Evolutionary conservation across 2,113 vertebrate species (phyloP).

Genomic region (Thamnophis sirtalis): DNA sequence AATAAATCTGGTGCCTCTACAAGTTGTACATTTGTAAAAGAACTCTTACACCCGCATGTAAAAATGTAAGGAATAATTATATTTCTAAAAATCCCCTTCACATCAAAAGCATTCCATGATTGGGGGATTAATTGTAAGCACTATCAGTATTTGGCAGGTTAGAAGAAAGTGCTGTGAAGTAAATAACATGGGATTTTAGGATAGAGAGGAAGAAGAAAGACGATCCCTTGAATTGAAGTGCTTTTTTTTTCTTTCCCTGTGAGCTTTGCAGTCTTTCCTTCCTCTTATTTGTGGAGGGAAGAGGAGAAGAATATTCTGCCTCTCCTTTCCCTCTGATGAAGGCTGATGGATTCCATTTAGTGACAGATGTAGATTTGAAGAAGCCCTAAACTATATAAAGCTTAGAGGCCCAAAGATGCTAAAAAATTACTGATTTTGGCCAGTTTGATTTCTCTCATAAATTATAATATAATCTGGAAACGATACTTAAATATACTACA

Average conservation of each 20-base stretch:
- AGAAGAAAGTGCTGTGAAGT: conserved; percentile 66
- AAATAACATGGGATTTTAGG: conserved; percentile 65
- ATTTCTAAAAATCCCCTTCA: conserved; percentile 59
- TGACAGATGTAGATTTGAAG: not conserved
- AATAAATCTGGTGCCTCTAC: conserved; percentile 61
- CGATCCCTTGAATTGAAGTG: conserved; percentile 45
- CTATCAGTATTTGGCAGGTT: conserved; percentile 69
- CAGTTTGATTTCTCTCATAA: not conserved
- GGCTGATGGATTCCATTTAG: not conserved
- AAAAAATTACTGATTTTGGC: not conserved
- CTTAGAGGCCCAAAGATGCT: not conserved
- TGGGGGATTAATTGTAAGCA: conserved; percentile 71
- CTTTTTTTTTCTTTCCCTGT: conserved; percentile 25
- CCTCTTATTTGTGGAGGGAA: conserved; percentile 16
- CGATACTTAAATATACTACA: not conserved
- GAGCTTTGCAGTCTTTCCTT: conserved; percentile 31
- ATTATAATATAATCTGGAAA: not conserved
- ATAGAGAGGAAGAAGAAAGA: conserved; percentile 56
- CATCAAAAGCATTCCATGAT: conserved; percentile 75
- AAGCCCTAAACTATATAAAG: not conserved
- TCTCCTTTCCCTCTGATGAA: conserved; percentile 8
- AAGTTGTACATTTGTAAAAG: conserved; percentile 53
- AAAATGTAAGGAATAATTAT: conserved; percentile 33
- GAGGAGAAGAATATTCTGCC: accelerated
- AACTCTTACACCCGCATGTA: conserved; percentile 63